These are phyloP conservation scores for Ophion obscuratus DNA, from an alignment of 2,888 invertebrate species.

Conservation along the genomic window DNA sequence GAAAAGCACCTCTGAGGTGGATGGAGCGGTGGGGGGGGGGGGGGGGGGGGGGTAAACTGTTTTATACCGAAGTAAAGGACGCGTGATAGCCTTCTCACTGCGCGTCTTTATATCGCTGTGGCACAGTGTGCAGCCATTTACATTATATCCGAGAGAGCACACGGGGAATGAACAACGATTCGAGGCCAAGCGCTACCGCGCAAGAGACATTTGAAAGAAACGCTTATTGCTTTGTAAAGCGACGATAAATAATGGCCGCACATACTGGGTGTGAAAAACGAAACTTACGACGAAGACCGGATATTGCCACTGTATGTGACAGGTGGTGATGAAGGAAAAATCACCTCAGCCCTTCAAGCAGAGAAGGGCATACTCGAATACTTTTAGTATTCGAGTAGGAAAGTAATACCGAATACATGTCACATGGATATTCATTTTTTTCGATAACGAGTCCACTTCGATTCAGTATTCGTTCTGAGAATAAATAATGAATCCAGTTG, in stretches of 20 bases:
- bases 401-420: no score
- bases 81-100: slow-evolving; percentile 43
- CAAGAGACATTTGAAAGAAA: slow-evolving; percentile 62
- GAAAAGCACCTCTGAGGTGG: neutral
- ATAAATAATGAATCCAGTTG: no score
- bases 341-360: no score
- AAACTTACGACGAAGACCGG: no score
- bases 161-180: slow-evolving; percentile 39
- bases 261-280: slow-evolving; percentile 22
- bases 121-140: slow-evolving; percentile 59
- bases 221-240: slow-evolving; percentile 69
- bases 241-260: slow-evolving; percentile 69
- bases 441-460: no score
- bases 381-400: no score
- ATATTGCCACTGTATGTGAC: no score
- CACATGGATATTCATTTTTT: no score
- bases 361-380: no score
- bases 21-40: slow-evolving; percentile 52
- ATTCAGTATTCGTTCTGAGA: no score
- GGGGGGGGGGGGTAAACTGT: slow-evolving; percentile 31
- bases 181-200: slow-evolving; percentile 26
- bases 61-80: slow-evolving; percentile 36
- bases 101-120: slow-evolving; percentile 31
- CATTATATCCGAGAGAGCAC: slow-evolving; percentile 61
- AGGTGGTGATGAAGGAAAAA: no score